Evolutionary conservation across 1,140 invertebrate species (phyloP).

Genomic region (Drosophila biarmipes): DNA sequence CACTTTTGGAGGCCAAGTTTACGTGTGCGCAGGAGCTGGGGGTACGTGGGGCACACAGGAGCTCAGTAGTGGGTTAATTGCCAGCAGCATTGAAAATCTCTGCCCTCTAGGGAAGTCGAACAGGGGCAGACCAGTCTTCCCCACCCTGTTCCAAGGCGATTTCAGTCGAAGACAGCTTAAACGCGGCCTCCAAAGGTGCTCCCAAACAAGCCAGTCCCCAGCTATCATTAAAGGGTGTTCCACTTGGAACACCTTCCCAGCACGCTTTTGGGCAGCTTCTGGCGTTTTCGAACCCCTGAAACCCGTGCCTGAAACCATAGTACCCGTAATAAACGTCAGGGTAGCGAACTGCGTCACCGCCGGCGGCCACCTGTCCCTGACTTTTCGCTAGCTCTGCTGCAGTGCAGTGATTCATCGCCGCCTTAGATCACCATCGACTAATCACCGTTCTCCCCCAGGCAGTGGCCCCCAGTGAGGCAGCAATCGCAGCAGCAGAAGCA

Average conservation of each 20-base stretch:
- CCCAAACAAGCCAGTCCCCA: no score
- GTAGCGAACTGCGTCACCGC: background rate
- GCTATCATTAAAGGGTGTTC: no score
- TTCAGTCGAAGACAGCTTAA: background rate
- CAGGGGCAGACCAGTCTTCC: background rate
- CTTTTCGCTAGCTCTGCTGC: constrained; percentile 14
- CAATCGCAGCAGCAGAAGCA: constrained; percentile 59
- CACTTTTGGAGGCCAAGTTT: constrained; percentile 74
- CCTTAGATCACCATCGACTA: constrained; percentile 61
- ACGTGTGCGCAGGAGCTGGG: constrained; percentile 61
- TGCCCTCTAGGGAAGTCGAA: no score
- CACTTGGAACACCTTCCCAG: no score
- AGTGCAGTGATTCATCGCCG: constrained; percentile 55
- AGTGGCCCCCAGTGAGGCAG: constrained; percentile 49
- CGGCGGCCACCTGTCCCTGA: constrained; percentile 18
- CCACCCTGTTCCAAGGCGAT: no score
- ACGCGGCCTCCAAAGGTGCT: no score
- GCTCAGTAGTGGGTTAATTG: background rate
- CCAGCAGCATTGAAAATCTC: no score
- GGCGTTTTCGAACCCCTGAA: no score
- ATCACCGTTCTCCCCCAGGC: constrained; percentile 5
- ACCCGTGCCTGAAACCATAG: no score
- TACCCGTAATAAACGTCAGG: no score
- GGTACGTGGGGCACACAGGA: background rate
- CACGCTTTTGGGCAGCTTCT: no score